A percentile compares a stretch with the other conserved stretches of the same genome.
Conservation (phyloP, 2,888 invertebrate species). For the Sphecodes monilicornis region DNA sequence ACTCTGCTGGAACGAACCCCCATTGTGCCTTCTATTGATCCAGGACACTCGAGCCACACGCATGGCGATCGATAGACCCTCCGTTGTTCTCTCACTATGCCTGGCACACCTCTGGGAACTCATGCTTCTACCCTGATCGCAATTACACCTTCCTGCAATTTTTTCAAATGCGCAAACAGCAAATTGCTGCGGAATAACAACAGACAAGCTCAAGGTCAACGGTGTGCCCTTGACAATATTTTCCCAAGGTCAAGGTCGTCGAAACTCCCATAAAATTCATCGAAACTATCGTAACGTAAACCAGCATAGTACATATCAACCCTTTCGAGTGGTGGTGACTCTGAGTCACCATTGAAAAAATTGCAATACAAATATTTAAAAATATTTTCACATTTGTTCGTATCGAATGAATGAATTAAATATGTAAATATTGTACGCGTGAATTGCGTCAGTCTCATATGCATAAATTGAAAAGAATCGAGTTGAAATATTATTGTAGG, state of each 20-base stretch:
- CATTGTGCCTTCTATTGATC: conserved; percentile 64
- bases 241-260: not conserved
- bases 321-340: too few relatives aligned
- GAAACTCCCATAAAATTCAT: not conserved
- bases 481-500: too few relatives aligned
- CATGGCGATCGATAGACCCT: conserved; percentile 59
- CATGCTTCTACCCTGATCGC: not conserved
- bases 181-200: too few relatives aligned
- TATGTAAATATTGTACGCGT: too few relatives aligned
- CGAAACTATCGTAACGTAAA: too few relatives aligned
- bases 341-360: too few relatives aligned
- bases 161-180: not conserved
- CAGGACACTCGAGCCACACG: conserved; percentile 44
- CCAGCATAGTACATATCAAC: too few relatives aligned
- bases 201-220: not conserved
- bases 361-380: too few relatives aligned
- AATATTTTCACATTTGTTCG: too few relatives aligned
- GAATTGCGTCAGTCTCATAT: too few relatives aligned
- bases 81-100: not conserved
- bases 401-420: too few relatives aligned
- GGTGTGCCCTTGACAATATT: not conserved
- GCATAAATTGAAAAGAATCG: too few relatives aligned
- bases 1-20: conserved; percentile 47
- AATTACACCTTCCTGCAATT: not conserved
- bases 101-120: not conserved